Evolutionary conservation across 2,113 vertebrate species (phyloP).

Genomic region (Kobus ellipsiprymnus): DNA sequence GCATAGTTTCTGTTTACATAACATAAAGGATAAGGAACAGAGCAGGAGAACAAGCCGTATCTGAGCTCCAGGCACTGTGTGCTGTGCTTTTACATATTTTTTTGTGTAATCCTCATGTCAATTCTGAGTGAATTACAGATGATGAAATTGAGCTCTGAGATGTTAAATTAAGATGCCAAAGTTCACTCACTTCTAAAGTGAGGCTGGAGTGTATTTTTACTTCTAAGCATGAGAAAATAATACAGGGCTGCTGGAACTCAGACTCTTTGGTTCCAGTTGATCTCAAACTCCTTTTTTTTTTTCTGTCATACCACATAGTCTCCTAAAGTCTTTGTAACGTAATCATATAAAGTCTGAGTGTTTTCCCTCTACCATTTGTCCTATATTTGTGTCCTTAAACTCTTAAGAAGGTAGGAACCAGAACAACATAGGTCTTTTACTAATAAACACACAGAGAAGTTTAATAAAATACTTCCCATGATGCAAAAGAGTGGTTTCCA

Average conservation of each 20-base stretch:
- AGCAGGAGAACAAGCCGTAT: background rate
- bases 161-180: background rate
- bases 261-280: background rate
- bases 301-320: background rate
- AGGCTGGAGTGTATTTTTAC: background rate
- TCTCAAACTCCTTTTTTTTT: background rate
- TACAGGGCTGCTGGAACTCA: background rate
- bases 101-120: background rate
- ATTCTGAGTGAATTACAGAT: background rate
- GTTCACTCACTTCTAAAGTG: background rate
- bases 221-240: background rate
- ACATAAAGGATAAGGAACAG: background rate
- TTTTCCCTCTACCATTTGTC: background rate
- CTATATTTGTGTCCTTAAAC: background rate
- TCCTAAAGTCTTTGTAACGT: conserved; percentile 4
- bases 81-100: background rate
- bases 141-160: conserved; percentile 17
- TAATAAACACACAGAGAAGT: background rate
- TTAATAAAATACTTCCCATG: background rate
- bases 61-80: background rate
- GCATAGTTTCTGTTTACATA: background rate
- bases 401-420: background rate
- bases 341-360: background rate
- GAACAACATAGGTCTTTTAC: background rate
- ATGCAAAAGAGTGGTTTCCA: background rate